Conservation (phyloP, 1,140 invertebrate genomes). For the Yoshiicerus persimilis region DNA sequence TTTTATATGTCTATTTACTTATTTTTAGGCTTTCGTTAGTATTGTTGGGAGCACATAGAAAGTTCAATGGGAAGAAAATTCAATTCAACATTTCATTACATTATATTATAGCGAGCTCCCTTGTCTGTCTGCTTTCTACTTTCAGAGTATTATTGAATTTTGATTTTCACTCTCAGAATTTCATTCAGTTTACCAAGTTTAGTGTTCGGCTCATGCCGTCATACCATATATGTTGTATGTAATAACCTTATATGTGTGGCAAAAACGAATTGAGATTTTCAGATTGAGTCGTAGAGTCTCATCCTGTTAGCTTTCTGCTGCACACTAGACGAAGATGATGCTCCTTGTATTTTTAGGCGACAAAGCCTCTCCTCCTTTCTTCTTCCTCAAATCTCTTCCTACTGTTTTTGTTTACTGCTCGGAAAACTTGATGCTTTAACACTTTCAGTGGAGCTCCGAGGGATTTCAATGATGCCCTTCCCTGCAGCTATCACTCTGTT, state of each 20-base stretch:
- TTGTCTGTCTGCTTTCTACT: not conserved
- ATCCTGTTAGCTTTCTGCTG: not conserved
- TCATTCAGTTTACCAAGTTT: not conserved
- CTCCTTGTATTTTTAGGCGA: not conserved
- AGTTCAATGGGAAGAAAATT: not conserved
- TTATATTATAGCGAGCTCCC: not conserved
- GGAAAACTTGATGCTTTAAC: slow-evolving; percentile 5
- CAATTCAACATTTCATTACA: slow-evolving; percentile 18
- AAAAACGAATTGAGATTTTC: not conserved
- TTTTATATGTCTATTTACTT: not conserved
- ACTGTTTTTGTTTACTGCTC: slow-evolving; percentile 13
- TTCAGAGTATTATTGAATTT: slow-evolving; percentile 12
- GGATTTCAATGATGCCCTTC: not conserved
- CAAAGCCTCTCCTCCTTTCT: not conserved
- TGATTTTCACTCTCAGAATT: slow-evolving; percentile 1
- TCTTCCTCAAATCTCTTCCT: not conserved
- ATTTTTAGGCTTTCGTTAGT: not conserved
- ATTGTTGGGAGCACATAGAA: not conserved
- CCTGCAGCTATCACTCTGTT: not conserved
- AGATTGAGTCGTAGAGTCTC: not conserved
- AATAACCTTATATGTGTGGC: not conserved
- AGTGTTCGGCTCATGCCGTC: not conserved
- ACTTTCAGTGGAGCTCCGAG: not conserved
- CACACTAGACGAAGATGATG: not conserved
- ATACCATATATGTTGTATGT: not conserved